Evolutionary conservation across 2,113 vertebrate genomes (phyloP), one percentile per base, ranked within the genome.

Genomic region (Nothocercus julius): DNA sequence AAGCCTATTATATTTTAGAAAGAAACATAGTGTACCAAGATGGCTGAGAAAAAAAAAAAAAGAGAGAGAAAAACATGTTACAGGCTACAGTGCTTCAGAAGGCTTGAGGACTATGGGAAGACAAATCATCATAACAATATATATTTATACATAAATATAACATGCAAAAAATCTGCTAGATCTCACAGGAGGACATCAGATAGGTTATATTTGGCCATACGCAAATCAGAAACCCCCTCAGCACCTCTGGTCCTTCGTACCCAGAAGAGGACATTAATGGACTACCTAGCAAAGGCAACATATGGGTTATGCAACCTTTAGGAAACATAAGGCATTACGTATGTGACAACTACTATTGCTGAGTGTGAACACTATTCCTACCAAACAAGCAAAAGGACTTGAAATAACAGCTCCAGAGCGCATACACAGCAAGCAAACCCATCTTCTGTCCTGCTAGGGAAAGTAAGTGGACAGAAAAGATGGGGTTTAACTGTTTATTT

Each of bases 311-410:
- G 8, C 15, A 85, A 64, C 82, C 85, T 40, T 16, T 25, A 51
- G 68, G 51, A 79, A 77, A 47, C 76, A 81, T 67, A 90, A 70
- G 92, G 92, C 32, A 83, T 81, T 40, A 88, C 4, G 0, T 61
- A 93, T 21, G 90, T 86, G 87, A 77, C 45, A 82, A 63, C n/a
- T 27, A 59, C 56, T 61, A 87, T 51, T 42, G 83, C 51, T 24
- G 53, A 30, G 66, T 8, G 30, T 16, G 73, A 64, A 0, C 0
- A 86, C 51, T 72, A 56, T n/a, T 70, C 32, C 20, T 11, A 93
- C 74, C 82, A 85, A 92, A 54, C 36, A 77, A 56, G 67, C 11
- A 86, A 85, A 93, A 61, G 68, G 79, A 85, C 89, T 94, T 74
- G 87, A 95, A 95, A 92, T 78, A 93, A 88, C 82, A 84, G 38